Conservation (phyloP, 2,113 vertebrate genomes). For the Syngnathus scovelli region DNA sequence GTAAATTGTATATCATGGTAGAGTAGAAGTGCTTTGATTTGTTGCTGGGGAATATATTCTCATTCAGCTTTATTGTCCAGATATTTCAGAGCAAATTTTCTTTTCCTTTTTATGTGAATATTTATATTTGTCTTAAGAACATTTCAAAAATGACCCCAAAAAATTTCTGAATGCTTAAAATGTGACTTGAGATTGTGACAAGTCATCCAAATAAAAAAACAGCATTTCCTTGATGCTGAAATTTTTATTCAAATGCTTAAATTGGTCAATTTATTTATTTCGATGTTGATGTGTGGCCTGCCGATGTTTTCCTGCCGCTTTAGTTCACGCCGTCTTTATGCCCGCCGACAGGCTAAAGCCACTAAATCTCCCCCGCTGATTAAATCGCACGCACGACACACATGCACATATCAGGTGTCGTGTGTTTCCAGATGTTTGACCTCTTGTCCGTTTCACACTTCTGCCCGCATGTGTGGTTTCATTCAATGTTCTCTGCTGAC, state of each 20-base stretch:
- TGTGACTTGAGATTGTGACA: neutral
- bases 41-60: neutral
- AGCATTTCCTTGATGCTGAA: slow-evolving; percentile 1
- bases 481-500: slow-evolving; percentile 21
- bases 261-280: neutral
- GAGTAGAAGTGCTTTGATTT: neutral
- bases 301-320: slow-evolving; percentile 28
- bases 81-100: neutral
- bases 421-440: slow-evolving; percentile 43
- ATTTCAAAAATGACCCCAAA: neutral
- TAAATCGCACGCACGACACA: slow-evolving; percentile 63
- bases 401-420: slow-evolving; percentile 74
- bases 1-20: neutral
- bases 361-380: slow-evolving; percentile 78
- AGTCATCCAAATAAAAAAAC: neutral
- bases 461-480: slow-evolving; percentile 5
- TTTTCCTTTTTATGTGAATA: neutral
- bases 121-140: neutral
- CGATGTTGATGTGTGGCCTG: slow-evolving; percentile 1
- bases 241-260: neutral
- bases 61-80: neutral
- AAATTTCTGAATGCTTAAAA: neutral
- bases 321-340: slow-evolving; percentile 71
- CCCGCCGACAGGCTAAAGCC: slow-evolving; percentile 74
- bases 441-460: slow-evolving; percentile 46